Evolutionary conservation across 53 echinoderm and acorn worm genomes (phyloP), one percentile per base, ranked within the genome.

Genomic region (Holothuria scabra): DNA sequence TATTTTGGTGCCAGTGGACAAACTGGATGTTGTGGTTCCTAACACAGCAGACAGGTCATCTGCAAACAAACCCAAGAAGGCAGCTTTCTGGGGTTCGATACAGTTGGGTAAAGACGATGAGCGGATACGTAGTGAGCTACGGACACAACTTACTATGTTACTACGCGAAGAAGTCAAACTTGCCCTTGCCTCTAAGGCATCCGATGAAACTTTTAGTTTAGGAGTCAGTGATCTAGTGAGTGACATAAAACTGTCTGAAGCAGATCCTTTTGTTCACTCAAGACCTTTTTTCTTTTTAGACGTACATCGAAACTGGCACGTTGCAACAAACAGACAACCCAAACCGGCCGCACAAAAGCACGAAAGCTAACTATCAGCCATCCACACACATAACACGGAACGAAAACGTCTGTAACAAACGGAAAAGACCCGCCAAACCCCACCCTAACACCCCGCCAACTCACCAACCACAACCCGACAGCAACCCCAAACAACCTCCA

Each of bases 51-150:
- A 62, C 63, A 62, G 22, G 10, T 20, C 63, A 20, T 26, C 6
- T 9, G 25, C 29, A 24, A 62, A 62, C 63, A 62, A 62, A 28
- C 8, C 1, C 23, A 62, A 62, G 63, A 62, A 14, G 63, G 29
- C 63, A 62, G 63, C 63, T 62, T 62, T 62, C n/a, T 62, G 63
- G 63, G 63, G 25, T 2, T 62, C 63, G 18, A 19, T 62, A 62
- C 63, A 62, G 63, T 12, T 24, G 11, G 18, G 12, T 1, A 62
- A 62, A 62, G 63, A 62, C 22, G 63, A 62, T 62, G 63, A 24
- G n/a, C 25, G 8, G 25, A 62, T 62, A 1, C 63, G 63, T 20
- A 62, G 63, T 20, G 63, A 62, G 63, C 63, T 20, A 14, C 63
- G 63, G 1, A 26, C 63, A 2, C 63, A 62, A 24, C 63, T 62